Conservation (phyloP, 2,797 vertebrate species). For the Heterohyrax brucei region DNA sequence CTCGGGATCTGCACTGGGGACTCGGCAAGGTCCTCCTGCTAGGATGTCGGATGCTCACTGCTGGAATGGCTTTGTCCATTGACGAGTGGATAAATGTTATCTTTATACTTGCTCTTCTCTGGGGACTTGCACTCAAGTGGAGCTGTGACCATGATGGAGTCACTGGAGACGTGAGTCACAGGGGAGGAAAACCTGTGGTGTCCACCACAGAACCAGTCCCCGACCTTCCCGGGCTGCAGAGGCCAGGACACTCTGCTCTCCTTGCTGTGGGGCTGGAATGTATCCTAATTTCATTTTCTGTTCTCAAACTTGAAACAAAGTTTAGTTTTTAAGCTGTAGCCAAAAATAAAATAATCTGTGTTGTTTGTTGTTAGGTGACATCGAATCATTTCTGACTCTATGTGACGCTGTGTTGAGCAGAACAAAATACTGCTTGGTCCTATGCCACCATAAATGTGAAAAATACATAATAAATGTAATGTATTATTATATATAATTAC, state of each 20-base stretch:
- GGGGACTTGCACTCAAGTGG: neutral
- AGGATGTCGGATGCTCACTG: neutral
- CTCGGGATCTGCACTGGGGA: neutral
- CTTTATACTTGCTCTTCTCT: neutral
- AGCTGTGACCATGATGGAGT: fast-evolving
- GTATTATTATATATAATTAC: too few species aligned
- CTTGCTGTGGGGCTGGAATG: neutral
- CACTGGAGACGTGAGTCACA: fast-evolving
- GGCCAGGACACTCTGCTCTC: neutral
- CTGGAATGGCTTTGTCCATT: neutral
- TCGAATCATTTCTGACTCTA: too few species aligned
- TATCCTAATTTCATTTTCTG: neutral
- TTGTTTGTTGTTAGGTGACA: too few species aligned
- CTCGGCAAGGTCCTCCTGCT: fast-evolving
- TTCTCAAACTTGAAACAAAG: conserved; percentile 31
- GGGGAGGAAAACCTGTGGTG: fast-evolving
- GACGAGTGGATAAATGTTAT: neutral
- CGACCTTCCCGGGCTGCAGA: fast-evolving
- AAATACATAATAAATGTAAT: too few species aligned
- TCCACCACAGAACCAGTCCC: neutral
- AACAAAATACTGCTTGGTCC: too few species aligned
- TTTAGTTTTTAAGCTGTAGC: neutral
- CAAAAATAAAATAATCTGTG: neutral
- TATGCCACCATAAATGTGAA: too few species aligned
- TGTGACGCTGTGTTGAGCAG: too few species aligned